Evolutionary conservation across 2,797 vertebrate genomes (phyloP).

Genomic region (Lagorchestes hirsutus): DNA sequence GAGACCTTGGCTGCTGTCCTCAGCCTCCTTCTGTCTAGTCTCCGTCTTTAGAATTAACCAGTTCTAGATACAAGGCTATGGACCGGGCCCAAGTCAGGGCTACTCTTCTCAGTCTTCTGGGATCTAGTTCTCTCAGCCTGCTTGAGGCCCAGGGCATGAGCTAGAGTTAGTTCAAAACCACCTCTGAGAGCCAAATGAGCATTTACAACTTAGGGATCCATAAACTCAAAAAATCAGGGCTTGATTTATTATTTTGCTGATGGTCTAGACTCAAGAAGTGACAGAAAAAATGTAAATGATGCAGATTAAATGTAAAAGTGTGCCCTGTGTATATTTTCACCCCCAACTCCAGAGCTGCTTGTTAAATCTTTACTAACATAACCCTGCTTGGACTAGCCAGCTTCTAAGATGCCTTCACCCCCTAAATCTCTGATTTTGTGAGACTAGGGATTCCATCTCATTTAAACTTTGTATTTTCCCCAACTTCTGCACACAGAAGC

Average conservation of each 20-base stretch:
- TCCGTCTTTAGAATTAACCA: not conserved
- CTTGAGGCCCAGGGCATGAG: too few species aligned
- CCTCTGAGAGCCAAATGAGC: not conserved
- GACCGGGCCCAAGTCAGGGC: not conserved
- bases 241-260: not conserved
- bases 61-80: not conserved
- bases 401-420: too few species aligned
- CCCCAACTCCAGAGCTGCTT: not conserved
- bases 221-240: not conserved
- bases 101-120: not conserved
- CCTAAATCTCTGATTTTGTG: too few species aligned
- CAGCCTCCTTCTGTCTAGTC: not conserved
- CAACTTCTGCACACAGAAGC: not conserved
- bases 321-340: too few species aligned
- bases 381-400: not conserved
- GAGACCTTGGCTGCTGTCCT: not conserved
- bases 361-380: not conserved
- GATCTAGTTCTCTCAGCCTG: too few species aligned
- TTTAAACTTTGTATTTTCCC: not conserved
- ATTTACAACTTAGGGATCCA: not conserved
- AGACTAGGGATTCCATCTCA: not conserved
- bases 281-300: not conserved
- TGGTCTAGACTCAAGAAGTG: not conserved
- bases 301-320: not conserved
- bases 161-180: too few species aligned